Evolutionary conservation across 2,797 vertebrate genomes (phyloP).

Genomic region (Heteromormyrus szaboi): DNA sequence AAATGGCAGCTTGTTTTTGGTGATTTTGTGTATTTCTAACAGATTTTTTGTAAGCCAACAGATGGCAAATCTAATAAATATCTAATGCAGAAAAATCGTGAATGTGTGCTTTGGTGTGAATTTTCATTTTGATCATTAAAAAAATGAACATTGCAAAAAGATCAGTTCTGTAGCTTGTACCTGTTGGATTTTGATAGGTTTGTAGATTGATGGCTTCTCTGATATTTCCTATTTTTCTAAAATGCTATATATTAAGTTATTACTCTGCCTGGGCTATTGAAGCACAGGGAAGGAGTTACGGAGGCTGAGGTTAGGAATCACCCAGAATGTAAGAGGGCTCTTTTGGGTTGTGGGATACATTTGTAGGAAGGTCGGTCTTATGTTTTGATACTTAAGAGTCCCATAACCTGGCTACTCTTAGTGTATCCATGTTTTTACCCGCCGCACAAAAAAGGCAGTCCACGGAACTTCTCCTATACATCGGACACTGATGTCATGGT

Average conservation of each 20-base stretch:
- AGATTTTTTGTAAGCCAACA: conserved; percentile 1
- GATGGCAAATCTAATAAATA: neutral
- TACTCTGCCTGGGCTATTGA: neutral
- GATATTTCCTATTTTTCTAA: neutral
- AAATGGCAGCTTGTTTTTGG: neutral
- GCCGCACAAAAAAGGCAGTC: conserved; percentile 24
- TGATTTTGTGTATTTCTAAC: neutral
- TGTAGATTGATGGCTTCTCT: neutral
- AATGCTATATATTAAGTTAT: neutral
- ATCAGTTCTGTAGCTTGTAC: neutral
- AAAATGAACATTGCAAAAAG: neutral
- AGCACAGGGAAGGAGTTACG: neutral
- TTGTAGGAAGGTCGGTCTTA: conserved; percentile 66
- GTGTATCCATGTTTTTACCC: conserved; percentile 60
- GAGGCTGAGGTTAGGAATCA: conserved; percentile 32
- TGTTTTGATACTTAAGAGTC: conserved; percentile 60
- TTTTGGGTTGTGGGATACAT: conserved; percentile 52
- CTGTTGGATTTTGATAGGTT: neutral
- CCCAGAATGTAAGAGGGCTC: conserved; percentile 47
- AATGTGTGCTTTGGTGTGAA: neutral
- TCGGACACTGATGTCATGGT: conserved; percentile 27
- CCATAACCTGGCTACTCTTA: conserved; percentile 55
- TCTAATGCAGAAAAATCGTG: neutral
- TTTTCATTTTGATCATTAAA: neutral
- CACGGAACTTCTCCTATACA: conserved; percentile 56